Evolutionary conservation across 2,113 vertebrate species (phyloP), one percentile per base, ranked within the genome.

Genomic region (Tragelaphus scriptus): DNA sequence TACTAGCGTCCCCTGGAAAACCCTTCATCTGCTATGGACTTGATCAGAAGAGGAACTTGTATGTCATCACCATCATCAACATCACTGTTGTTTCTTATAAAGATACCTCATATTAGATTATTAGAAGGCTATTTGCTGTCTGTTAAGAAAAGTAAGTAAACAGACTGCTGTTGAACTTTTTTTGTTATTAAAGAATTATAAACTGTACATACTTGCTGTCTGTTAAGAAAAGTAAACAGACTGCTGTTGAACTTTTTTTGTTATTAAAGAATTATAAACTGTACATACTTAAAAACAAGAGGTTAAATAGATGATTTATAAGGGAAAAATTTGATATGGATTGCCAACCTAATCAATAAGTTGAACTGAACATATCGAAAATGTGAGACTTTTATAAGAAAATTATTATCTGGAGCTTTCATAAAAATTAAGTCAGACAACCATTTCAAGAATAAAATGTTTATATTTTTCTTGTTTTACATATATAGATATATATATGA

Each of bases 371-470:
- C 28, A 85, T 91, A 94, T 86, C 96, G 25, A 94, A 95, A 96
- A 93, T 32, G 6, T 92, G 56, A 96, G 93, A 91, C 36, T 81
- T 56, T 26, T 68, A 4, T 13, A 75, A 88, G 25, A 96, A 95
- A 87, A 92, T 82, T 86, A 55, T 53, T 75, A 82, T 79, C 36
- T 81, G 16, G 17, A 82, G 21, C 2, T 30, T 94, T 97, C 87
- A 93, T 14, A 94, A 98, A 96, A 95, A 80, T 89, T 95, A 91
- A 96, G n/a, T 94, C 77, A 95, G 61, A 95, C 47, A 88, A 81
- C 5, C 12, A 89, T 68, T 94, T 85, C 79, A 56, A 93, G 51
- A 92, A 82, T 88, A 51, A 96, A 86, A 93, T 63, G 21, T 91
- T 94, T 86, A 49, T 68, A 88, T 84, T 56, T 95, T 2, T 65